phyloP scores from a whole-genome alignment of 2,888 invertebrate species.

The Dysmachus trigonus region DNA sequence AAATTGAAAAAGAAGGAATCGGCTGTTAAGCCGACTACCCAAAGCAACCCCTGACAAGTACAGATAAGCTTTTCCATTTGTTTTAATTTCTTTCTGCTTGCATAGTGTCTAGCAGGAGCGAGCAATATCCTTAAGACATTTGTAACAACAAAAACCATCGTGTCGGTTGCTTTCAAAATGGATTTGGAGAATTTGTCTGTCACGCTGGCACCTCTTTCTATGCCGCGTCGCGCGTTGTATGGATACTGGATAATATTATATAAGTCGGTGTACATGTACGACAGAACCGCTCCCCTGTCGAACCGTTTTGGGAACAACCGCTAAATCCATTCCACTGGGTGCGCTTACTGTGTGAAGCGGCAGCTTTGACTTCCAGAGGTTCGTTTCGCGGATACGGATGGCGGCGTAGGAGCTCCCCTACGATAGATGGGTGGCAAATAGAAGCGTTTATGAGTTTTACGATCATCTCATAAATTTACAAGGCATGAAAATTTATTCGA shows the following conservation, averaged over 20 bases:
- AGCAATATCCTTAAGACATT: conserved; percentile 41
- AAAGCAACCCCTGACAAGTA: conserved; percentile 28
- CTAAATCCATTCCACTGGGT: conserved; percentile 2
- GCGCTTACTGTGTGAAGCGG: neutral
- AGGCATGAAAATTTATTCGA: conserved; percentile 49
- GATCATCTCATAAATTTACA: conserved; percentile 50
- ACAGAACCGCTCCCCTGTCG: conserved; percentile 5
- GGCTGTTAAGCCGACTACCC: conserved; percentile 5
- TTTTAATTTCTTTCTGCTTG: conserved; percentile 35
- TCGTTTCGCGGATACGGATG: neutral
- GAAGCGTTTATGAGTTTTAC: conserved; percentile 49
- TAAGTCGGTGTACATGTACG: neutral
- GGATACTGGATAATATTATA: neutral
- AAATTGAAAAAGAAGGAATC: conserved; percentile 41
- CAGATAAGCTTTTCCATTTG: conserved; percentile 40
- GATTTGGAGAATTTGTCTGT: conserved; percentile 41
- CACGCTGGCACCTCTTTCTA: conserved; percentile 17
- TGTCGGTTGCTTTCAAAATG: conserved; percentile 41
- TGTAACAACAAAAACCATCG: conserved; percentile 37
- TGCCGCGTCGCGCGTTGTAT: neutral
- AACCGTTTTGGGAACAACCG: conserved; percentile 30
- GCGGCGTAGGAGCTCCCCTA: neutral
- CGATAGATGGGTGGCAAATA: conserved; percentile 32
- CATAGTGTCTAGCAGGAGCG: neutral
- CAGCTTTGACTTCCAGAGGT: conserved; percentile 10